Base-by-base conservation (phyloP, 2,797 vertebrate species). In the Parauchenoglanis ngamensis region DNA sequence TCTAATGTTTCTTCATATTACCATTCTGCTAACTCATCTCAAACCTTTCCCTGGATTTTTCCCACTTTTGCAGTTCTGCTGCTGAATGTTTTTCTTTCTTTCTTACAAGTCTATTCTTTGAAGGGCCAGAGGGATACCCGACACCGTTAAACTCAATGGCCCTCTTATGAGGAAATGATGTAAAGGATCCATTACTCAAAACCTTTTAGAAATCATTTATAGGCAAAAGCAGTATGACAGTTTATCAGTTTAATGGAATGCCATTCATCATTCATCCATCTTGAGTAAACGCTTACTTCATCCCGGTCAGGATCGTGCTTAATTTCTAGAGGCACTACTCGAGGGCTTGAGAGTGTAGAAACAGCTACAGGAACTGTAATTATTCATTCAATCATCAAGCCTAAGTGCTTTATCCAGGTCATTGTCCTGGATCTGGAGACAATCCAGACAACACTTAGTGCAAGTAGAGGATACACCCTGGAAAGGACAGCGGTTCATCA, bases 1-100 rank as follows among this genome's bases (percentile, higher is more conserved):
- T 87, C 87, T 88, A 86, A 73, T 52, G 63, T 91, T 91, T 91
- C 89, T 90, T 88, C 57, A 23, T 79, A 89, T 91, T 87, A 87
- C 78, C 85, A 79, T 79, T 75, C 87, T 54, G 90, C 86, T 84
- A 89, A 91, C 85, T 88, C 89, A 80, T 89, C 87, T 86, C 8
- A 61, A 75, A 75, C 40, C 4, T 63, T 86, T 84, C 65, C 44
- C 61, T 89, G 65, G 56, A 73, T 59, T 86, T 87, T 85, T 76
- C 65, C 86, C 83, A 85, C 83, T 86, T 31, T 70, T 73, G 19
- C 73, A 68, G 35, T 44, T 83, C 81, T 68, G 61, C 81, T 15
- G 56, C 46, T 25, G 54, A 63, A 59, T 88, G 63, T 82, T 90
- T 89, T 88, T 31, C 3, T 79, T 83, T 57, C 49, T 59, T 80